These are phyloP conservation scores for Netelia inedita DNA, from an alignment of 2,888 invertebrate genomes.

Conservation along the genomic window DNA sequence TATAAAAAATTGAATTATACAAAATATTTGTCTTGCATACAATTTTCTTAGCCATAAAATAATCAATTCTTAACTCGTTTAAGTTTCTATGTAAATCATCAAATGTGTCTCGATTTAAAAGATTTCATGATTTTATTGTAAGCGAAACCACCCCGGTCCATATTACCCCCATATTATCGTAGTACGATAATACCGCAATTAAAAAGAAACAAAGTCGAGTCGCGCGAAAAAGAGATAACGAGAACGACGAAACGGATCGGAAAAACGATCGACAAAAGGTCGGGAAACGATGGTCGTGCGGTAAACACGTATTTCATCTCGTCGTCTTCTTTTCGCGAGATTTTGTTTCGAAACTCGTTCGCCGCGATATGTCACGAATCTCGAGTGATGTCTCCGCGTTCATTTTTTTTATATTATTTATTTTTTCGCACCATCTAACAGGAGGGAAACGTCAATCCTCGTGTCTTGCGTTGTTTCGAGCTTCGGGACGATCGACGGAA, in stretches of 20 bases:
- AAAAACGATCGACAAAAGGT: slow-evolving; percentile 5
- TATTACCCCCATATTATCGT: background rate
- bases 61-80: no score
- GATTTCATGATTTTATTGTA: no score
- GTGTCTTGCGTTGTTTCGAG: slow-evolving; percentile 7
- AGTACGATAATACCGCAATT: background rate
- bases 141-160: no score
- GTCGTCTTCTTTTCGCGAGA: slow-evolving; percentile 31
- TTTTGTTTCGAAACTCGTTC: slow-evolving; percentile 12
- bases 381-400: background rate
- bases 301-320: background rate
- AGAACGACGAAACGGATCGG: slow-evolving; percentile 26
- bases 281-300: slow-evolving; percentile 14
- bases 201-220: slow-evolving; percentile 54
- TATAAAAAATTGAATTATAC: no score
- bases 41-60: no score
- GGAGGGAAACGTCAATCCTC: slow-evolving; percentile 30
- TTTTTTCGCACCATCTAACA: background rate
- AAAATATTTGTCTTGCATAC: no score
- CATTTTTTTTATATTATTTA: background rate
- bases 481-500: background rate
- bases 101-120: no score
- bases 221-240: slow-evolving; percentile 58
- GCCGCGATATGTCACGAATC: slow-evolving; percentile 13
- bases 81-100: no score